Evolutionary conservation across 2,113 vertebrate genomes (phyloP).

Genomic region (Psophia crepitans): DNA sequence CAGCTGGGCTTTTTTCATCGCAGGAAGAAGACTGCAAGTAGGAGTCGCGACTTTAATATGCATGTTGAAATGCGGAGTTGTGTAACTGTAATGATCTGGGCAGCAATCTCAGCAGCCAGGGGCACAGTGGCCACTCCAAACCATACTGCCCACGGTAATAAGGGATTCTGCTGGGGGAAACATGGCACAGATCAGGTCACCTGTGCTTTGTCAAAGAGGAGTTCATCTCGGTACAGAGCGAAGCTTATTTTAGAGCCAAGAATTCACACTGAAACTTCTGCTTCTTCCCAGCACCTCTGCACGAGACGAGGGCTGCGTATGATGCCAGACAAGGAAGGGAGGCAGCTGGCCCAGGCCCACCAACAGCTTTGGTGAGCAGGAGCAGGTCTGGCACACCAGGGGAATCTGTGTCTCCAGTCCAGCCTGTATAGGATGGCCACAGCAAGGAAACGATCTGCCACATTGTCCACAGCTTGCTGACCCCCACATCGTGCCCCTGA

Average conservation of each 20-base stretch:
- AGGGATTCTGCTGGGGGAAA: not conserved
- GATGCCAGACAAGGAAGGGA: not conserved
- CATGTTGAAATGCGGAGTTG: not conserved
- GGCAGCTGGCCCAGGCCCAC: not conserved
- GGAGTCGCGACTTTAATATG: not conserved
- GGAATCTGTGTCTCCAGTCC: not conserved
- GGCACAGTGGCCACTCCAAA: not conserved
- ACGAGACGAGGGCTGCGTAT: not conserved
- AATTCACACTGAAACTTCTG: not conserved
- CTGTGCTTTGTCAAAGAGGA: not conserved
- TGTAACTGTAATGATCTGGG: not conserved
- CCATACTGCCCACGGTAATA: not conserved
- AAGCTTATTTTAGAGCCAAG: not conserved
- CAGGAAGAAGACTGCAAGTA: not conserved
- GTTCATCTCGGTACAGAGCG: not conserved
- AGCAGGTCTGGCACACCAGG: not conserved
- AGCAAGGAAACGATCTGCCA: not conserved
- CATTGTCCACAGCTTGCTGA: not conserved
- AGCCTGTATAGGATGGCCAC: not conserved
- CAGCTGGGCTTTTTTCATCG: not conserved
- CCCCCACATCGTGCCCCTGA: fast-evolving
- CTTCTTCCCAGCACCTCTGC: not conserved
- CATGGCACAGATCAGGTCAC: fast-evolving
- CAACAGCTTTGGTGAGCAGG: not conserved
- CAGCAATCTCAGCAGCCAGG: not conserved